Conservation (phyloP, 2,113 vertebrate species). For the Macquaria australasica region DNA sequence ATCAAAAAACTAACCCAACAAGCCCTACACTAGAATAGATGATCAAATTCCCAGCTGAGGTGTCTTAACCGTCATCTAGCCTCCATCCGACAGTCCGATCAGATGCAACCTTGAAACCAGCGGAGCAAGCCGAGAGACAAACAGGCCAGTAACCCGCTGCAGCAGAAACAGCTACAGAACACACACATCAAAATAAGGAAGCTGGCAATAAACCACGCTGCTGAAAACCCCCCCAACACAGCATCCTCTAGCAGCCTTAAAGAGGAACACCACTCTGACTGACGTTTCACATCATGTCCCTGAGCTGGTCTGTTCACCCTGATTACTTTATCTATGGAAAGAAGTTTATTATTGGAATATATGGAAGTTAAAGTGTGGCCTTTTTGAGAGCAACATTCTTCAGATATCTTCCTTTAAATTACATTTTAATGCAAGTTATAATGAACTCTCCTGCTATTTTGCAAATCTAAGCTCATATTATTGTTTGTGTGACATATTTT, state of each 20-base stretch:
- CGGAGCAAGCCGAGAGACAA: constrained; percentile 9
- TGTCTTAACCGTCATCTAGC: constrained; percentile 19
- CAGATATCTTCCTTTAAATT: not conserved
- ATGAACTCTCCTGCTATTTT: not conserved
- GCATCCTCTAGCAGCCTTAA: constrained; percentile 6
- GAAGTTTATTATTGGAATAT: not conserved
- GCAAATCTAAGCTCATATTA: not conserved
- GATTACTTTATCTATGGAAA: not conserved
- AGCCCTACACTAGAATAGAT: not conserved
- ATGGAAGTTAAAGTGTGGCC: not conserved
- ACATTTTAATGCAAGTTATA: not conserved
- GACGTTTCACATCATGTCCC: constrained; percentile 11
- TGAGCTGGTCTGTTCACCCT: not conserved
- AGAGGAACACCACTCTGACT: constrained; percentile 27
- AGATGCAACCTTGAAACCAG: constrained; percentile 1
- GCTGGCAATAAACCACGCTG: constrained; percentile 3
- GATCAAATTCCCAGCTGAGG: constrained; percentile 44
- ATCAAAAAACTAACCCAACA: not conserved
- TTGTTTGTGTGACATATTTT: not conserved
- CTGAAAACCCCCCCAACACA: not conserved
- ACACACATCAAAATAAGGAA: constrained; percentile 24
- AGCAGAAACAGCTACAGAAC: not conserved
- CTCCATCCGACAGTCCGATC: not conserved
- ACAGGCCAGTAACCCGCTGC: constrained; percentile 1
- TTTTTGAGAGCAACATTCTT: not conserved